Conservation (phyloP, 2,113 vertebrate genomes). For the Carollia perspicillata region DNA sequence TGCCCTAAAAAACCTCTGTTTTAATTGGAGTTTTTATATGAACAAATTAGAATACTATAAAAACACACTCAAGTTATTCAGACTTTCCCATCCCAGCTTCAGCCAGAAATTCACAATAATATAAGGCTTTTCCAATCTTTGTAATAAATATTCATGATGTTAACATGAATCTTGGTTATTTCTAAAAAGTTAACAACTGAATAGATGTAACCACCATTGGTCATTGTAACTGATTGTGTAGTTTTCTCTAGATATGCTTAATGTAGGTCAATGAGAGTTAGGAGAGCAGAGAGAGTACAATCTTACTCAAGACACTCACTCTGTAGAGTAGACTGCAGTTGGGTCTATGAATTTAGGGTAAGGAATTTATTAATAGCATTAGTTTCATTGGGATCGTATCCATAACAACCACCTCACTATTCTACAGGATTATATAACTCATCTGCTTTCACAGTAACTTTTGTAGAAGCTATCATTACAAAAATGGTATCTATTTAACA, state of each 20-base stretch:
- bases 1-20: neutral
- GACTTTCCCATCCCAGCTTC: neutral
- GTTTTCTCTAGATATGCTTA: neutral
- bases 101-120: neutral
- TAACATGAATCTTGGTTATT: neutral
- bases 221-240: neutral
- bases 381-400: neutral
- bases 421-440: neutral
- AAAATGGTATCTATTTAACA: neutral
- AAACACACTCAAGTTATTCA: neutral
- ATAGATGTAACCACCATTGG: neutral
- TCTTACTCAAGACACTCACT: neutral
- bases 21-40: neutral
- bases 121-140: neutral
- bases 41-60: neutral
- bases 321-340: neutral
- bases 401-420: neutral
- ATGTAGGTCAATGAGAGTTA: neutral
- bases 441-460: neutral
- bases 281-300: neutral
- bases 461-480: neutral
- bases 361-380: neutral
- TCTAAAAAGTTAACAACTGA: neutral
- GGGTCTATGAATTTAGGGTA: neutral
- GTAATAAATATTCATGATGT: neutral